Percentiles rank a stretch among this genome's conserved stretches.
Evolutionary conservation across 2,797 vertebrate species (phyloP).

Genomic region (Benthosema pterotum): DNA sequence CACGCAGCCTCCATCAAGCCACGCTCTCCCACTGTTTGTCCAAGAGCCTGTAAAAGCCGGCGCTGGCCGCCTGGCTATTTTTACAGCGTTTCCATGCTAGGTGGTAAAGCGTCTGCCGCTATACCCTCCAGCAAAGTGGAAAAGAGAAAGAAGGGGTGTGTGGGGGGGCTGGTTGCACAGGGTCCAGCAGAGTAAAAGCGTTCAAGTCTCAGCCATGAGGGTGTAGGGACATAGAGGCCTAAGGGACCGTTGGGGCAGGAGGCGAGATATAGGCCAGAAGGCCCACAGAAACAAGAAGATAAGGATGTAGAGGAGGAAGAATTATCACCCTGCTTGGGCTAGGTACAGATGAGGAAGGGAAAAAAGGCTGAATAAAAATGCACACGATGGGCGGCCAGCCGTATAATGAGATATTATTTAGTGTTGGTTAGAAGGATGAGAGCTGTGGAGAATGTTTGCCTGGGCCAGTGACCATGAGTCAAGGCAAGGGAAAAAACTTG

Average conservation of each 20-base stretch:
- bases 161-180: constrained; percentile 14
- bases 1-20: constrained; percentile 16
- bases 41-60: constrained; percentile 29
- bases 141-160: background rate
- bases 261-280: background rate
- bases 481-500: constrained; percentile 14
- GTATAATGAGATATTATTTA: too few species aligned
- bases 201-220: constrained; percentile 28
- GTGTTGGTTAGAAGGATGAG: background rate
- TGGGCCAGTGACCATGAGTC: constrained; percentile 35
- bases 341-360: too few species aligned
- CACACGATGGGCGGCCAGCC: too few species aligned
- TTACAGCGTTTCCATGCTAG: constrained; percentile 50
- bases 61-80: constrained; percentile 18
- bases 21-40: constrained; percentile 32
- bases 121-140: constrained; percentile 29
- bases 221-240: background rate
- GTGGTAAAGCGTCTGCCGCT: constrained; percentile 28
- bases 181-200: constrained; percentile 1
- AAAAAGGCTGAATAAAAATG: too few species aligned
- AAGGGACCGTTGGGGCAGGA: background rate
- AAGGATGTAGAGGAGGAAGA: background rate
- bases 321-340: too few species aligned
- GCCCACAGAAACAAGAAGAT: too few species aligned
- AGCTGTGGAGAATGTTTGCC: constrained; percentile 1